Base-by-base conservation (phyloP, 2,797 vertebrate species). In the Sylvia borin region DNA sequence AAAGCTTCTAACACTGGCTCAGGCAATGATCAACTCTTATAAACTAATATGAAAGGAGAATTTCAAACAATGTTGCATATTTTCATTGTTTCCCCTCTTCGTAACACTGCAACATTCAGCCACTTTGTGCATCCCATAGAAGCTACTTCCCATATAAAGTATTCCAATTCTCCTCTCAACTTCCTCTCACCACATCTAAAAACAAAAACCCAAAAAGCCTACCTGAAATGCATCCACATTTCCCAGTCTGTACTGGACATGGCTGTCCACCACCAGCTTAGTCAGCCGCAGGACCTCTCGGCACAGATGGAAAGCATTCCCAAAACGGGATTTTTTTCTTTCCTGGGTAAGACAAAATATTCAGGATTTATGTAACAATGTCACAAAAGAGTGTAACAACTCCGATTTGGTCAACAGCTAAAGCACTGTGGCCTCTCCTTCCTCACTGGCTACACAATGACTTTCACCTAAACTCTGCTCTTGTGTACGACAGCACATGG, bases 221-320 rank as follows among this genome's bases (percentile, higher is more conserved):
- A 99, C 99, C 99, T 99, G 99, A 97, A 99, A 99, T 1, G 99
- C 99, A 36, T 99, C 99, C 71, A 99, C 99, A 21, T 99, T 99
- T 89, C 99, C 99, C 95, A 99, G 97, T 50, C 99, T 98, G 98
- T 99, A 99, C 93, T 99, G 99, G 78, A 99, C 99, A 0, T 99
- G 99, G 95, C 99, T 99, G 97, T 99, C 99, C 91, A 99, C 99
- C 96, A 99, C 99, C 96, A 99, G 96, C 96, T 99, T 99, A 75
- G 99, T 99, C 80, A 99, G 98, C 57, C 99, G 98, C 90, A 99
- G 97, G 91, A 99, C 99, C 97, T 99, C 99, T 85, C 99, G 98
- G 93, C 99, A 99, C 93, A 99, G 97, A 93, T 99, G 99, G 97
- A 99, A 99, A 80, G 99, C 99, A 1, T 99, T 99, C 8, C 99